Conservation (phyloP, 2,797 vertebrate genomes). For the Mallotus villosus region DNA sequence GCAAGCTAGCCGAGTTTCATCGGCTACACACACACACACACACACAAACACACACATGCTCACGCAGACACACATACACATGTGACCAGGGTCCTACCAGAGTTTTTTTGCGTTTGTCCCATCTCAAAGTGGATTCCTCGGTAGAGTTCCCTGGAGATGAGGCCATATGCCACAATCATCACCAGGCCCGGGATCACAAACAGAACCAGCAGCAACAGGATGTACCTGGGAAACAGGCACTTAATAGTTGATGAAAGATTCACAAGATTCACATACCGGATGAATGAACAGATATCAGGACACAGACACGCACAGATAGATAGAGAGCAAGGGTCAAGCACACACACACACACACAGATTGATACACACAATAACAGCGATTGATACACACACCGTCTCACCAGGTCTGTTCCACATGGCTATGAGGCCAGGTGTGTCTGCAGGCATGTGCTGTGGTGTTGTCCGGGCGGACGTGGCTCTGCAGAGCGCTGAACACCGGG, state of each 20-base stretch:
- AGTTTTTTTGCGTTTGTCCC: slow-evolving; percentile 74
- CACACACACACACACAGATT: not conserved
- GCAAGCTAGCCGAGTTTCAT: too few relatives aligned
- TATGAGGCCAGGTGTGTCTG: slow-evolving; percentile 81
- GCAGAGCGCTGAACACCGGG: slow-evolving; percentile 81
- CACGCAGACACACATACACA: not conserved
- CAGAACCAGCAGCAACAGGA: slow-evolving; percentile 85
- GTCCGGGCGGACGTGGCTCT: slow-evolving; percentile 47
- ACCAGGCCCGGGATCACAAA: slow-evolving; percentile 93
- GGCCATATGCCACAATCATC: slow-evolving; percentile 90
- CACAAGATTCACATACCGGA: too few relatives aligned
- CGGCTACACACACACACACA: not conserved
- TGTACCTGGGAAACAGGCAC: slow-evolving; percentile 74
- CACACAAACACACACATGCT: not conserved
- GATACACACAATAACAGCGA: slow-evolving; percentile 7
- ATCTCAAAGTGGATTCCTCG: slow-evolving; percentile 90
- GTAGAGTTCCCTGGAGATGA: slow-evolving; percentile 94
- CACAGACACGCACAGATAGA: not conserved
- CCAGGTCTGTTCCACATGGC: slow-evolving; percentile 82
- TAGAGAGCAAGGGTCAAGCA: not conserved
- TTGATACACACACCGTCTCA: slow-evolving; percentile 61
- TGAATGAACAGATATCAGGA: too few relatives aligned
- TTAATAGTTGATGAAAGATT: too few relatives aligned
- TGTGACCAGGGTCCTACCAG: slow-evolving; percentile 66
- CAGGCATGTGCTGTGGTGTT: slow-evolving; percentile 76